A percentile compares a stretch with the other conserved stretches of the same genome.
Conservation (phyloP, 2,797 vertebrate genomes). For the Malurus leucopterus region DNA sequence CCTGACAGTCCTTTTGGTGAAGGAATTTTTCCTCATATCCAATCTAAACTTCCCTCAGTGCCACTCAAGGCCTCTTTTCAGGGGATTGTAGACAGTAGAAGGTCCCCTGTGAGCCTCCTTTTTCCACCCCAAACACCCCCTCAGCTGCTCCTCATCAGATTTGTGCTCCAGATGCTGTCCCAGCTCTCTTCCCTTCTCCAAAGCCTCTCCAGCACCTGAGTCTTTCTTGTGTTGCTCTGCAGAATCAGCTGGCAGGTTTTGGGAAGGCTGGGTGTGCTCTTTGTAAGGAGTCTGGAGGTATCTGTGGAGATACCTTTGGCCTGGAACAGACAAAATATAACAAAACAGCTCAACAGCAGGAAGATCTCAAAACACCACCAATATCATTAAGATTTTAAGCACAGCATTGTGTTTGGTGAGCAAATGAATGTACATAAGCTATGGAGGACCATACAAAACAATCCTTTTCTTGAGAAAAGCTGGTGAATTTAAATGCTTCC, state of each 20-base stretch:
- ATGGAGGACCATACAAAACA: background rate
- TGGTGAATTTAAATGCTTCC: background rate
- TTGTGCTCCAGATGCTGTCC: background rate
- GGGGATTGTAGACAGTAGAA: background rate
- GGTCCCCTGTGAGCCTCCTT: background rate
- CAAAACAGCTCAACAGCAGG: background rate
- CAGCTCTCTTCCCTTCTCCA: background rate
- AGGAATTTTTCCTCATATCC: background rate
- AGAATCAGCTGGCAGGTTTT: background rate
- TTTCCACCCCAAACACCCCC: background rate
- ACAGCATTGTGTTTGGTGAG: background rate
- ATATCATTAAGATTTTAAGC: background rate
- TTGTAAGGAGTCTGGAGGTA: background rate
- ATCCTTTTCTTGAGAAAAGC: background rate
- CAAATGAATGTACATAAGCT: background rate
- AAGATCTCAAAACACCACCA: background rate
- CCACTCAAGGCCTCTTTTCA: background rate
- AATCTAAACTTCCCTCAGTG: background rate
- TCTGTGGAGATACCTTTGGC: background rate
- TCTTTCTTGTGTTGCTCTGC: background rate
- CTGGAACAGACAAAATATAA: background rate
- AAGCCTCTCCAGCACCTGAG: background rate
- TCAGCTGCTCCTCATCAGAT: background rate
- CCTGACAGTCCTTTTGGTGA: background rate
- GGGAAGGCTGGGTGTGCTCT: background rate